phyloP scores from a whole-genome alignment of 2,888 invertebrate genomes.

The Trachelus troglodyta region DNA sequence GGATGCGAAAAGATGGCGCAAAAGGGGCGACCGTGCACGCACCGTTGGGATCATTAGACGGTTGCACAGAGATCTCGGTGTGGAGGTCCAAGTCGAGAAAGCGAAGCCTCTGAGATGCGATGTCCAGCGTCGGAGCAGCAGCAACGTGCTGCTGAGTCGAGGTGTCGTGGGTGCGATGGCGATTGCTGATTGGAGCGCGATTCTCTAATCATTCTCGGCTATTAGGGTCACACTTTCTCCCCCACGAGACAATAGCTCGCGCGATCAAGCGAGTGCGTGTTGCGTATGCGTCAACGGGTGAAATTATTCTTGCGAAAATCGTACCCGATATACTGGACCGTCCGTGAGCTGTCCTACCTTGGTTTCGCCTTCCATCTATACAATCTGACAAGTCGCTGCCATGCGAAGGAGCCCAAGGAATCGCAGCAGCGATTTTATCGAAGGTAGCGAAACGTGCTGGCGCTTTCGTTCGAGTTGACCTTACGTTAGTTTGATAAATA shows the following conservation, averaged over 20 bases:
- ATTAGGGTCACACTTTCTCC: conserved; percentile 62
- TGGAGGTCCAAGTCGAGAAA: not conserved
- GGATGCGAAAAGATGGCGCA: not conserved
- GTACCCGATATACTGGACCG: not conserved
- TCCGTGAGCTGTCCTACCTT: too few species aligned
- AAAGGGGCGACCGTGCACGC: not conserved
- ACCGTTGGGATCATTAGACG: not conserved
- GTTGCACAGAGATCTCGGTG: not conserved
- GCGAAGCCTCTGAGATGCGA: not conserved
- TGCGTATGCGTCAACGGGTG: conserved; percentile 20
- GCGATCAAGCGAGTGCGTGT: conserved; percentile 31
- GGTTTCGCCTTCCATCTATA: too few species aligned
- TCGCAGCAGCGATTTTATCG: not conserved
- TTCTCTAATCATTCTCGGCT: conserved; percentile 56
- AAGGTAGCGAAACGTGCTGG: not conserved
- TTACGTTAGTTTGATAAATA: too few species aligned
- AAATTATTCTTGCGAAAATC: conserved; percentile 24
- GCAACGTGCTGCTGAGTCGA: not conserved
- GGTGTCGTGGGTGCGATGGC: conserved; percentile 40
- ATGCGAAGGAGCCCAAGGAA: not conserved
- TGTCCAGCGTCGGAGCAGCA: not conserved
- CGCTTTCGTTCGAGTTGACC: too few species aligned
- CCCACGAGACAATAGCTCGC: conserved; percentile 40
- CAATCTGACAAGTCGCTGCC: too few species aligned
- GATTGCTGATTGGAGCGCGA: conserved; percentile 46